phyloP scores from a whole-genome alignment of 2,888 invertebrate genomes.

The Andrena fulva region DNA sequence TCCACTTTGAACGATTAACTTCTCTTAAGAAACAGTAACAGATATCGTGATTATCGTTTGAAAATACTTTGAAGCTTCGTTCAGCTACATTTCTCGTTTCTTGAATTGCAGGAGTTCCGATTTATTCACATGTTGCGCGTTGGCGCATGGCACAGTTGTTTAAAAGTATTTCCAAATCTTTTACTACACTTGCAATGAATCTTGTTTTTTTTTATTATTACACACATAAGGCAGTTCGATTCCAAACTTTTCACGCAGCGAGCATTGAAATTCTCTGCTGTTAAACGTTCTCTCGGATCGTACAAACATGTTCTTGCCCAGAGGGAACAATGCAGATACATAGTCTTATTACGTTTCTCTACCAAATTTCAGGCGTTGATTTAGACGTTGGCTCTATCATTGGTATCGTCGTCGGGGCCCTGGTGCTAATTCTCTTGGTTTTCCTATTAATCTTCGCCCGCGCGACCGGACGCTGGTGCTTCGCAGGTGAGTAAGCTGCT shows the following conservation, averaged over 20 bases:
- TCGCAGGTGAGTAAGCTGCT: constrained; percentile 90
- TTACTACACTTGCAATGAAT: too few relatives aligned
- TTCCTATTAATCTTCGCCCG: constrained; percentile 91
- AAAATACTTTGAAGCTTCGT: constrained; percentile 14
- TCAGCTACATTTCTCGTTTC: constrained; percentile 11
- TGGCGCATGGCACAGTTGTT: not conserved
- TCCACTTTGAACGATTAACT: not conserved
- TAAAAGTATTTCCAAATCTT: not conserved
- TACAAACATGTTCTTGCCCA: not conserved
- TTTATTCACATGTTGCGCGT: not conserved
- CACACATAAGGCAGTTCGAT: not conserved
- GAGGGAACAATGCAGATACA: not conserved
- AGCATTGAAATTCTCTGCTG: not conserved
- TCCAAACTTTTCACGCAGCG: not conserved
- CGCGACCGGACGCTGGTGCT: constrained; percentile 94
- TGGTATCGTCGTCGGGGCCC: constrained; percentile 90
- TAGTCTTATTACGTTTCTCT: constrained; percentile 22
- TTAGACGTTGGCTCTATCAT: constrained; percentile 92
- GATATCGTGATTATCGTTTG: not conserved
- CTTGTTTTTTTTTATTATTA: too few relatives aligned
- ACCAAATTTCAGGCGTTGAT: constrained; percentile 87
- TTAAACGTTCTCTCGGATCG: not conserved
- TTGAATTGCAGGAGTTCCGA: not conserved
- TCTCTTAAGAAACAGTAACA: not conserved
- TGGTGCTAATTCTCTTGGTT: constrained; percentile 88